A percentile compares a stretch with the other conserved stretches of the same genome.
Conservation (phyloP, 2,797 vertebrate genomes). For the Acomys russatus region DNA sequence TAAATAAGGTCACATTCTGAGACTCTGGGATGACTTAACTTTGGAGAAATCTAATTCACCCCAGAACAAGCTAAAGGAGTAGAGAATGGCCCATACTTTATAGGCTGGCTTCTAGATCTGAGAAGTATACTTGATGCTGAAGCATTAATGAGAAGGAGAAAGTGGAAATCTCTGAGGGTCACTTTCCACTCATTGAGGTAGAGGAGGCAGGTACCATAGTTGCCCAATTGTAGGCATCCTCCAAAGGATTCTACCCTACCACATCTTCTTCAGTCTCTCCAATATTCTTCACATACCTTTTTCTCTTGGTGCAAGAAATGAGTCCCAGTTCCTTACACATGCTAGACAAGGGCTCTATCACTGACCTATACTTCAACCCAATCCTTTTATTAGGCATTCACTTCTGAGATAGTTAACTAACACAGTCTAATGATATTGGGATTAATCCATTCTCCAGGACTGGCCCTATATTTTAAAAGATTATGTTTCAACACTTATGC, state of each 20-base stretch:
- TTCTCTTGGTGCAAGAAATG: background rate
- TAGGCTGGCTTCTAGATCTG: background rate
- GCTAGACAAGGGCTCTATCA: background rate
- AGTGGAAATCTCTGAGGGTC: background rate
- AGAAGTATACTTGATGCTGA: background rate
- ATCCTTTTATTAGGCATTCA: background rate
- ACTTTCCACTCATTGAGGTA: background rate
- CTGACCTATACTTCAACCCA: no score
- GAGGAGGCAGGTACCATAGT: background rate
- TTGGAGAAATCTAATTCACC: background rate
- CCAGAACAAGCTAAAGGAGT: background rate
- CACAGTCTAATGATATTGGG: background rate
- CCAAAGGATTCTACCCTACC: background rate
- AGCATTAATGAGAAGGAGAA: background rate
- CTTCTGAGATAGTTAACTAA: background rate
- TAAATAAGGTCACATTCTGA: slow-evolving; percentile 57
- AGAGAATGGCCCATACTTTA: slow-evolving; percentile 11
- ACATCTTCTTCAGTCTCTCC: background rate
- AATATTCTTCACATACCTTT: background rate
- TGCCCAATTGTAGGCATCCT: background rate
- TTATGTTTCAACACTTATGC: background rate
- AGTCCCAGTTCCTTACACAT: background rate
- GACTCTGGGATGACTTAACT: slow-evolving; percentile 24
- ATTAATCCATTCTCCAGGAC: background rate
- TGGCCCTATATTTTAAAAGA: background rate